Evolutionary conservation across 1,140 invertebrate species (phyloP), one percentile per base, ranked within the genome.

Genomic region (Diachasmimorpha longicaudata): DNA sequence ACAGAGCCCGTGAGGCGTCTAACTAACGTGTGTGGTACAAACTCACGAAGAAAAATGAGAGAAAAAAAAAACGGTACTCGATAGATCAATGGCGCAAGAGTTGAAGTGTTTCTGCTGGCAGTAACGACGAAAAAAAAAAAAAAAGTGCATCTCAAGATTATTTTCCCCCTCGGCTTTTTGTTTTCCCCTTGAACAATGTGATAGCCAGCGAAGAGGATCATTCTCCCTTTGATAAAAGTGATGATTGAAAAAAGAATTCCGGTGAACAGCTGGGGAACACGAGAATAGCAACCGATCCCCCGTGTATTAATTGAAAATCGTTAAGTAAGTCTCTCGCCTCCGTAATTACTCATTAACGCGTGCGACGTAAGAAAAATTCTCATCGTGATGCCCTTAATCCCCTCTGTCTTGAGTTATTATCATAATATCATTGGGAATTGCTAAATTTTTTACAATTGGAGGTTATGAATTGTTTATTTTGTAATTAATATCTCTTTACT

Each of bases 31-130:
- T 48, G 69, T 70, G 69, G 19, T 14, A 70, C 16, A 69, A 10
- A 39, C 37, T 19, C 13, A 70, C 25, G 13, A 70, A 25, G 42
- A 14, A 70, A 72, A 72, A 52, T 6, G 70, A 48, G 23, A 55
- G 6, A 36, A 44, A 48, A 63, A 36, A 72, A 63, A 72, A 36
- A n/a, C 72, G 39, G 36, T 13, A 44, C 58, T 73, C 72, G 55
- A 73, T 73, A 73, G 37, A 67, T 67, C 72, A 75, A 75, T 75
- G 74, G 74, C 72, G 72, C 58, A 73, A 73, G 55, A 73, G 72
- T 63, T 75, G 36, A 52, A 70, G 46, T 70, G 74, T 70, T 19
- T 67, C 23, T 73, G 16, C 36, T 31, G 58, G 66, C 39, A 66
- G 39, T 19, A 25, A 37, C 16, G n/a, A n/a, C n/a, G n/a, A 31